Evolutionary conservation across 1,140 invertebrate genomes (phyloP).

Genomic region (Metaphire vulgaris): DNA sequence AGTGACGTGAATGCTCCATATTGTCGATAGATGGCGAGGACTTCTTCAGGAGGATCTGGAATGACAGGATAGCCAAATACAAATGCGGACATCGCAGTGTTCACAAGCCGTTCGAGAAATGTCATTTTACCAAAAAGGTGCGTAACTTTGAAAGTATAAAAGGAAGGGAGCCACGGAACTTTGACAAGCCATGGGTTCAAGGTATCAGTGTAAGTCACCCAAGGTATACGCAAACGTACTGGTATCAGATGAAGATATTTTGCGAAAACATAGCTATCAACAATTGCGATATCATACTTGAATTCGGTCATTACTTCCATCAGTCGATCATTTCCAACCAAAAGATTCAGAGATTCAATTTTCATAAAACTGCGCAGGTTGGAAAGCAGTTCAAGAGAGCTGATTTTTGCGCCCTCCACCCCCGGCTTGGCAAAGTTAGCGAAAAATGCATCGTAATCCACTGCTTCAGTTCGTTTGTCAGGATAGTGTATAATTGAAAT

Average conservation of each 20-base stretch:
- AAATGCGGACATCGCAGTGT: background rate
- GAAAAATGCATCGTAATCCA: too few relatives aligned
- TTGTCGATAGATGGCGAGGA: background rate
- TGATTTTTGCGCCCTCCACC: too few relatives aligned
- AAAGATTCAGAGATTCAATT: too few relatives aligned
- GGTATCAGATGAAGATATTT: slow-evolving; percentile 7
- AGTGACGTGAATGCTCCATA: background rate
- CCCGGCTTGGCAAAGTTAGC: too few relatives aligned
- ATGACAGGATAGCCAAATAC: background rate
- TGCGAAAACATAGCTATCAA: slow-evolving; percentile 3
- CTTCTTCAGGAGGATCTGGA: background rate
- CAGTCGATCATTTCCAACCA: too few relatives aligned
- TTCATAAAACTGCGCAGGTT: too few relatives aligned
- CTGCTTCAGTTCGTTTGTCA: too few relatives aligned
- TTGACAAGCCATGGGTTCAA: slow-evolving; percentile 7
- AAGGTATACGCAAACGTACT: background rate
- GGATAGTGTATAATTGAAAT: too few relatives aligned
- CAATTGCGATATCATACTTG: slow-evolving; percentile 12
- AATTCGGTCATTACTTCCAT: slow-evolving; percentile 1
- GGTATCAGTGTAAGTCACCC: slow-evolving; percentile 16
- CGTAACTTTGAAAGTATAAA: slow-evolving; percentile 1
- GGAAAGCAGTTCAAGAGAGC: too few relatives aligned
- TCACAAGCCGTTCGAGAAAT: background rate
- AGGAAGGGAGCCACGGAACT: slow-evolving; percentile 13
- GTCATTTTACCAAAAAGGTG: background rate